Evolutionary conservation across 2,797 vertebrate species (phyloP).

Genomic region (Notoglanidium macrostoma): DNA sequence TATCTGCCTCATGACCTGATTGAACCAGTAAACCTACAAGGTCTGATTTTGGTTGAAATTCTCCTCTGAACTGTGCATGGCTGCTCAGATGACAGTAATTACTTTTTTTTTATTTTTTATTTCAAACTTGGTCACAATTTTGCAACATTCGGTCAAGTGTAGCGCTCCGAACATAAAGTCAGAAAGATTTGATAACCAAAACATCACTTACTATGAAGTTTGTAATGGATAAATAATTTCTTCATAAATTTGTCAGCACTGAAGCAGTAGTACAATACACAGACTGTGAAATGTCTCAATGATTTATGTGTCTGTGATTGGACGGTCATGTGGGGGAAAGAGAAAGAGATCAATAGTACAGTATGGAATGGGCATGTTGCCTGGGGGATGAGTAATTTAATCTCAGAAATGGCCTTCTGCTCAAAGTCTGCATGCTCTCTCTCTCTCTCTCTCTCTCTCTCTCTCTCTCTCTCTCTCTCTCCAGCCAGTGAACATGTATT

Average conservation of each 20-base stretch:
- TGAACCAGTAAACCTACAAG: neutral
- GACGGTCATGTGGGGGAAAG: neutral
- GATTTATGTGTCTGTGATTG: constrained; percentile 22
- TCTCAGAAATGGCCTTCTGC: constrained; percentile 46
- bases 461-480: neutral
- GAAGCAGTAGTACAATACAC: neutral
- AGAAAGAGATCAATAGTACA: constrained; percentile 48
- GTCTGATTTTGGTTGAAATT: neutral
- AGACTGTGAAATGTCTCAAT: neutral
- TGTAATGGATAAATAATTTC: neutral
- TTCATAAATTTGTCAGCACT: neutral
- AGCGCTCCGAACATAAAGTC: neutral
- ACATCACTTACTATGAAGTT: neutral
- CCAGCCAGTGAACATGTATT: constrained; percentile 13
- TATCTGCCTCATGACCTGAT: neutral
- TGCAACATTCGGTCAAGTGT: neutral
- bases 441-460: constrained; percentile 23
- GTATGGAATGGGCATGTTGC: constrained; percentile 40
- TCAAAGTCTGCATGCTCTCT: constrained; percentile 5
- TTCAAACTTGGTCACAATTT: neutral
- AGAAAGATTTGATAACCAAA: neutral
- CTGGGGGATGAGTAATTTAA: constrained; percentile 54
- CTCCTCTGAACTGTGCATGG: neutral
- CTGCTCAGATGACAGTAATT: too few species aligned
- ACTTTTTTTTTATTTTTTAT: neutral